phyloP scores from a whole-genome alignment of 2,888 invertebrate genomes.

The Vanessa cardui region DNA sequence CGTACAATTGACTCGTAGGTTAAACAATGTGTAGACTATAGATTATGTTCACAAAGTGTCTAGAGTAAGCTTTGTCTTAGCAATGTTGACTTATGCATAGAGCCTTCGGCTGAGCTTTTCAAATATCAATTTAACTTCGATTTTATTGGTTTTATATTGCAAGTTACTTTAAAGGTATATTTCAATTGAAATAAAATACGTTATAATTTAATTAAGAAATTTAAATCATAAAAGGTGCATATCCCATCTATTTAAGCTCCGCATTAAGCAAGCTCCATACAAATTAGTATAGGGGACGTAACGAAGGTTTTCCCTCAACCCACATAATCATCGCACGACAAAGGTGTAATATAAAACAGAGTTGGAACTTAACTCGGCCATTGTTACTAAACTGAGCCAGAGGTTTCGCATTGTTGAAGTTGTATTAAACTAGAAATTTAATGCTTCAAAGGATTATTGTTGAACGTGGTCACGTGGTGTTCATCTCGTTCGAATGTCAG shows the following conservation, averaged over 20 bases:
- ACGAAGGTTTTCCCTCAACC: conserved; percentile 9
- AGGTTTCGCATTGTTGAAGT: conserved; percentile 74
- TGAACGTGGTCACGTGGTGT: conserved; percentile 8
- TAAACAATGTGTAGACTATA: neutral
- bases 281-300: neutral
- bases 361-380: conserved; percentile 70
- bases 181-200: neutral
- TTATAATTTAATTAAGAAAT: no score
- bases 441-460: conserved; percentile 53
- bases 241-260: neutral
- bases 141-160: neutral
- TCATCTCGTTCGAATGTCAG: conserved; percentile 1
- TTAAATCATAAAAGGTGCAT: no score
- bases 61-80: neutral
- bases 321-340: conserved; percentile 29
- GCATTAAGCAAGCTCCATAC: neutral
- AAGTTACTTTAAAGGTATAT: neutral
- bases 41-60: neutral
- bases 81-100: neutral
- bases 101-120: neutral
- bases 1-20: no score
- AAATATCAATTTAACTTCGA: neutral
- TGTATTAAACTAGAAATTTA: conserved; percentile 76
- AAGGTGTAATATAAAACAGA: conserved; percentile 61
- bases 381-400: conserved; percentile 68